Base-by-base conservation (phyloP, 1,140 invertebrate genomes). In the Nasonia giraulti region DNA sequence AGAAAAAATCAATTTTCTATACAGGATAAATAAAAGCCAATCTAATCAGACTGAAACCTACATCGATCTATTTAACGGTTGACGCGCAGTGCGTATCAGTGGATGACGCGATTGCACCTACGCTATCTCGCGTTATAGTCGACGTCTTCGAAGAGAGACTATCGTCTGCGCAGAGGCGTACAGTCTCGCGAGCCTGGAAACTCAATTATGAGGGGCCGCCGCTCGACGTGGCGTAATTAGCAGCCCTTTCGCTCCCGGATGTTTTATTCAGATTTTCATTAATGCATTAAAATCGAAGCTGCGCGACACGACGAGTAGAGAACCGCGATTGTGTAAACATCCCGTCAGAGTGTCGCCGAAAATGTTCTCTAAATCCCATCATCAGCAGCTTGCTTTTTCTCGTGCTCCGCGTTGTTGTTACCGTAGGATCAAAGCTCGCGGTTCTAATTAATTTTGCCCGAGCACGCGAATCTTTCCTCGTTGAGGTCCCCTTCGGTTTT, bases 241-340 rank as follows among this genome's bases (percentile, higher is more conserved):
- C 40, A 80, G 73, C 27, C 17, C 62, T n/a, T 44, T 66, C 55
- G 55, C 11, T 37, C 8, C 27, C 44, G 62, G 31, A 80, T 86
- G 76, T 83, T 83, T 86, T 86, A 86, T 86, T 80, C 81, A 83
- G 40, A 47, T 83, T 86, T 86, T 86, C 85, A 86, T 86, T 80
- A 83, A 40, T 86, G 11, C 80, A 83, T 86, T 83, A 86, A 86
- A 83, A 79, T 75, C n/a, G 27, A 20, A 83, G n/a, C 23, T 44
- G 8, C 40, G 40, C 40, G 40, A 44, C 33, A 37, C 8, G 40
- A 44, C 40, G 40, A 8, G 37, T 27, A 2, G 33, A 37, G 33
- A 37, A 37, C 33, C 33, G 4, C 33, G 33, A 37, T 37, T 37
- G 33, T 37, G 33, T 37, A 37, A 44, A 44, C 7, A 44, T 40